Percentiles rank a stretch among this genome's conserved stretches.
Evolutionary conservation across 2,113 vertebrate genomes (phyloP).

Genomic region (Campylomormyrus tamandua): DNA sequence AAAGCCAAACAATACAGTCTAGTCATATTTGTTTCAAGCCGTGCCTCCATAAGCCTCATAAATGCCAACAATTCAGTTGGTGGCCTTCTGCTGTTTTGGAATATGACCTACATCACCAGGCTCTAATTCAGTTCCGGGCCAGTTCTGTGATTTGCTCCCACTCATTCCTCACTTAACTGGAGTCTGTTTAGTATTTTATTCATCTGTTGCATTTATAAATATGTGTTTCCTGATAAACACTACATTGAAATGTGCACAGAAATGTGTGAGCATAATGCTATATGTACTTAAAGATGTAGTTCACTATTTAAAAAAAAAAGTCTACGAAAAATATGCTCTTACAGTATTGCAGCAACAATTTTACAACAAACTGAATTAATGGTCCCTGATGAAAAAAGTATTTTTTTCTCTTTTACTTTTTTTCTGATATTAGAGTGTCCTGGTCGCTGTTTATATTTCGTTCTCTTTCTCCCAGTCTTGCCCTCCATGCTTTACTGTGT

Average conservation of each 20-base stretch:
- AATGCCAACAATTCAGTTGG: neutral
- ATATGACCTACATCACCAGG: neutral
- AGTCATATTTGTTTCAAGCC: neutral
- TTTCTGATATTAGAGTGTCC: neutral
- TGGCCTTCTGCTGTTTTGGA: neutral
- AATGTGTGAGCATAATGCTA: neutral
- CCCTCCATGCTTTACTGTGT: neutral
- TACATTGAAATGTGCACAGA: neutral
- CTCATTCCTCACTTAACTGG: neutral
- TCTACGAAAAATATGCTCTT: neutral
- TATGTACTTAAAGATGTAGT: neutral
- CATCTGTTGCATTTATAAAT: neutral
- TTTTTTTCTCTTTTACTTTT: neutral
- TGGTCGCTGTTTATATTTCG: neutral
- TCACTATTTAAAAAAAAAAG: neutral
- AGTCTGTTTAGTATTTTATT: neutral
- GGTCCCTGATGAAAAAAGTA: neutral
- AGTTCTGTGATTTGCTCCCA: neutral
- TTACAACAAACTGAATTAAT: neutral
- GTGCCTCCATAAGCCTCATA: neutral
- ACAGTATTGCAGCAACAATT: neutral
- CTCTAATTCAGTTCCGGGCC: neutral
- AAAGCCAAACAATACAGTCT: constrained; percentile 35
- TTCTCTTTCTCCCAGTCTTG: neutral
- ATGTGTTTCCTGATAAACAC: neutral